These are phyloP conservation scores for Cherax destructor DNA, from an alignment of 1,140 invertebrate genomes.

Conservation along the genomic window DNA sequence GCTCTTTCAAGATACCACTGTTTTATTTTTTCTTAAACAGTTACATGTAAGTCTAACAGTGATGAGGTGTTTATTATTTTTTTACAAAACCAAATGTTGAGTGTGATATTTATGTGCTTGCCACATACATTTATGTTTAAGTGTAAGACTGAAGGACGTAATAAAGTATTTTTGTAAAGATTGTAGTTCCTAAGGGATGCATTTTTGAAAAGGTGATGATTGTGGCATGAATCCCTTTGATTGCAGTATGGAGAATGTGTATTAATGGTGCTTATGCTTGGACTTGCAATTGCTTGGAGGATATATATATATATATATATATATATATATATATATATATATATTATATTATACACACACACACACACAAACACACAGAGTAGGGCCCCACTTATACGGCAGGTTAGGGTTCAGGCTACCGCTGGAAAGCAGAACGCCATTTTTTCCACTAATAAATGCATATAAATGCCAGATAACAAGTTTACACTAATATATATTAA, in stretches of 20 bases:
- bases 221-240: constrained; percentile 47
- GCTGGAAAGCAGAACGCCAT: no score
- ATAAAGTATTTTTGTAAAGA: constrained; percentile 69
- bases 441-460: no score
- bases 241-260: constrained; percentile 46
- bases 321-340: no score
- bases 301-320: constrained; percentile 18
- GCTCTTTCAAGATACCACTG: constrained; percentile 43
- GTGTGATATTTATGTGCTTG: constrained; percentile 69
- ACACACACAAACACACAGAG: no score
- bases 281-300: constrained; percentile 21
- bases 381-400: no score
- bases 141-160: constrained; percentile 66
- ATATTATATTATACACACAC: no score
- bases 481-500: no score
- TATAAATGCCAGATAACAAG: no score
- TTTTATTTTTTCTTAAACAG: constrained; percentile 46
- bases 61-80: constrained; percentile 68
- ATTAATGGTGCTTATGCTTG: constrained; percentile 63
- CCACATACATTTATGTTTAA: constrained; percentile 68
- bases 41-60: constrained; percentile 63
- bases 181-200: constrained; percentile 68
- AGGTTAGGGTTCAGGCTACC: no score
- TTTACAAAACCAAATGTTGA: constrained; percentile 69
- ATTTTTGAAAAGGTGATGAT: constrained; percentile 42